These are phyloP conservation scores for Echiichthys vipera DNA, from an alignment of 2,797 vertebrate species.

Conservation along the genomic window DNA sequence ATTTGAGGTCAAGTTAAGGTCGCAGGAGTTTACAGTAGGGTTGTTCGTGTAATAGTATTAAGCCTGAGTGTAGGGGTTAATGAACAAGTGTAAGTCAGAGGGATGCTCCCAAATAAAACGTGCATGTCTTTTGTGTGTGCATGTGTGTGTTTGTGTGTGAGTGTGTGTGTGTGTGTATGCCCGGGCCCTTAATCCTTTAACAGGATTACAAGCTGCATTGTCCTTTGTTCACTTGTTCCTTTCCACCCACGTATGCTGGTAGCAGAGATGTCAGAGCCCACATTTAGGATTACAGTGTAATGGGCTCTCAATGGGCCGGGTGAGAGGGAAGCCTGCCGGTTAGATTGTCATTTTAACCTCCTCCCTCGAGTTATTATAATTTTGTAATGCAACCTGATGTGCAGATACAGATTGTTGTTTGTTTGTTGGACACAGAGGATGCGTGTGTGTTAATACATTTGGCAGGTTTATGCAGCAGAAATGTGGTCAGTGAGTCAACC, in stretches of 20 bases:
- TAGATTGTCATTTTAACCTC: conserved; percentile 24
- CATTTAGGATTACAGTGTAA: conserved; percentile 66
- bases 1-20: conserved; percentile 41
- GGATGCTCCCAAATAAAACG: conserved; percentile 60
- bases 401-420: neutral
- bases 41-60: conserved; percentile 48
- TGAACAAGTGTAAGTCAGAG: conserved; percentile 62
- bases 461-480: neutral
- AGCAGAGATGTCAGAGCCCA: conserved; percentile 67
- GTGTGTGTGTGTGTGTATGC: conserved; percentile 39
- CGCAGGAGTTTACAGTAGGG: conserved; percentile 3
- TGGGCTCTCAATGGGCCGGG: conserved; percentile 45
- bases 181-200: conserved; percentile 80
- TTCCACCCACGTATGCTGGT: conserved; percentile 66
- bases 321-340: conserved; percentile 31
- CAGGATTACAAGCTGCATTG: conserved; percentile 79
- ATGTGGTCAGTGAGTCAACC: conserved; percentile 1
- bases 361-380: conserved; percentile 4
- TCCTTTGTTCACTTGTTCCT: conserved; percentile 77
- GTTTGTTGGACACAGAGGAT: neutral
- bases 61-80: conserved; percentile 52
- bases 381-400: conserved; percentile 23
- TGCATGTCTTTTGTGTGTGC: conserved; percentile 30
- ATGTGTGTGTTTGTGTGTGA: conserved; percentile 19
- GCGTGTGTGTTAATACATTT: neutral